Conservation (phyloP, 2,113 vertebrate species). For the Argyrosomus japonicus region DNA sequence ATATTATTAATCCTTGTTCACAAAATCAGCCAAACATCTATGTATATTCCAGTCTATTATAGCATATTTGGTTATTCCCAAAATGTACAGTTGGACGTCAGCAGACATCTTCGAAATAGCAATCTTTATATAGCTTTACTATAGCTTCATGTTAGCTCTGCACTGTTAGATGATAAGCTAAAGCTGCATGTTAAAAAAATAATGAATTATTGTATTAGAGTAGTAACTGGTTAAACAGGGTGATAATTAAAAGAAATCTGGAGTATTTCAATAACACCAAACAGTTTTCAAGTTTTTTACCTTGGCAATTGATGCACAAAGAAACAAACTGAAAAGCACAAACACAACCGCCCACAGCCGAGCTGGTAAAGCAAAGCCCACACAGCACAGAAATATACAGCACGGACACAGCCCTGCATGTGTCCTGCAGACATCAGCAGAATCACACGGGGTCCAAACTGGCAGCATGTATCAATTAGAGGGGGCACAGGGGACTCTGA, state of each 20-base stretch:
- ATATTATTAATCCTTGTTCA: background rate
- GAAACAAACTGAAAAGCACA: background rate
- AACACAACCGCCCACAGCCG: background rate
- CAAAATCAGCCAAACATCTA: background rate
- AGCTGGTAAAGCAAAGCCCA: constrained; percentile 20
- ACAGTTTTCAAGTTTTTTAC: background rate
- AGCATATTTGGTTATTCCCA: background rate
- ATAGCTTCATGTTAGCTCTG: background rate
- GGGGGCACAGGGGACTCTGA: constrained; percentile 60
- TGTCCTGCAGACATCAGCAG: constrained; percentile 70
- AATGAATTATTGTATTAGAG: background rate
- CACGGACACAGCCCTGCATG: constrained; percentile 8
- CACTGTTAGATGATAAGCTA: background rate
- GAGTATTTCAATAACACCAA: background rate
- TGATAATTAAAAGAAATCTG: background rate
- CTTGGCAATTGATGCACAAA: background rate
- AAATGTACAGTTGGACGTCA: background rate
- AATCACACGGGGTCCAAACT: constrained; percentile 60
- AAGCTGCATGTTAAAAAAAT: background rate
- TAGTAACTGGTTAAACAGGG: background rate
- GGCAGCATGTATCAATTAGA: constrained; percentile 75
- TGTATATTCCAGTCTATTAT: background rate
- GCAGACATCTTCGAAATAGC: background rate
- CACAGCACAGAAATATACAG: constrained; percentile 24
- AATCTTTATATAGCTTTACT: too few relatives aligned